Percentiles rank a stretch among this genome's conserved stretches.
Evolutionary conservation across 2,888 invertebrate species (phyloP).

Genomic region (Brenthis daphne): DNA sequence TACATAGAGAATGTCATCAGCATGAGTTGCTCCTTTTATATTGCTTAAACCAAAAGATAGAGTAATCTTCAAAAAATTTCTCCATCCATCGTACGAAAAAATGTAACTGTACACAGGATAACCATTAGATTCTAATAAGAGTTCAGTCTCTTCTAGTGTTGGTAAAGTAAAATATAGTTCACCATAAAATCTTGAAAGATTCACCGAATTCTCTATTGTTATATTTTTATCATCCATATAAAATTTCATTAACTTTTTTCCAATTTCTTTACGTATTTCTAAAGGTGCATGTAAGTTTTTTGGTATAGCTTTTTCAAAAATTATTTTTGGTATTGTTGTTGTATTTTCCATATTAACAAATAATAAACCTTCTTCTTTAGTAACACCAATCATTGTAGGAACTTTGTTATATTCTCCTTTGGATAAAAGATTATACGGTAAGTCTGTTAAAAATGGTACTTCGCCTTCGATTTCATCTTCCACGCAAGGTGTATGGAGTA

Average conservation of each 20-base stretch:
- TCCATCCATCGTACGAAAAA: conserved; percentile 57
- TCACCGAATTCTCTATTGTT: conserved; percentile 51
- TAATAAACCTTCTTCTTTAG: conserved; percentile 60
- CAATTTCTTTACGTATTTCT: conserved; percentile 48
- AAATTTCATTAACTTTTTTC: conserved; percentile 53
- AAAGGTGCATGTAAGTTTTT: conserved; percentile 57
- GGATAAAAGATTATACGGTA: conserved; percentile 53
- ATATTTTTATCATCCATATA: conserved; percentile 61
- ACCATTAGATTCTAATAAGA: conserved; percentile 50
- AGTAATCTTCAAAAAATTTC: conserved; percentile 53
- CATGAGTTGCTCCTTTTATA: conserved; percentile 59
- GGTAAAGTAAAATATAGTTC: conserved; percentile 54
- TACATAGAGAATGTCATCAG: conserved; percentile 59
- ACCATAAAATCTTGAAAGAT: conserved; percentile 59
- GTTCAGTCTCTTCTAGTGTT: conserved; percentile 56
- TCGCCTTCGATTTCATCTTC: conserved; percentile 59
- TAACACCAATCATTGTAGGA: conserved; percentile 63
- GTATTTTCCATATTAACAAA: conserved; percentile 57
- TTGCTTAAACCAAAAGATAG: conserved; percentile 44
- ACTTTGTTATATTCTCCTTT: conserved; percentile 62
- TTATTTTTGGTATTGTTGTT: conserved; percentile 49
- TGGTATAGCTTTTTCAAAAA: conserved; percentile 59
- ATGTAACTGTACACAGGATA: conserved; percentile 59
- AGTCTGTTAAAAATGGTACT: conserved; percentile 63
- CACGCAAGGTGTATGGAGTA: conserved; percentile 60